A percentile compares a stretch with the other conserved stretches of the same genome.
phyloP scores from a whole-genome alignment of 2,888 invertebrate genomes.

The Psococerastis gibbosa region DNA sequence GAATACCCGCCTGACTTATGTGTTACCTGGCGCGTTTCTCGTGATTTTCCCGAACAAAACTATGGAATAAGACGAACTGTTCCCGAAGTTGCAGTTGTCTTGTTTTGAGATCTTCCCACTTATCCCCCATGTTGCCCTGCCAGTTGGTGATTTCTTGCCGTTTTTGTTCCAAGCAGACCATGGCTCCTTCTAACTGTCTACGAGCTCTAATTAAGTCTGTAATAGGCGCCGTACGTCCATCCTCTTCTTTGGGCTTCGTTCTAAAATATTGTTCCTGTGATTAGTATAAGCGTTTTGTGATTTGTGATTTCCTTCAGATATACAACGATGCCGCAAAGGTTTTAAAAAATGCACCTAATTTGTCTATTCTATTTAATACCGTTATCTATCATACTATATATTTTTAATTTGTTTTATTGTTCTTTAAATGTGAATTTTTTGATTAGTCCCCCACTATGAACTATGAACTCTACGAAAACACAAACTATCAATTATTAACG shows the following conservation, averaged over 20 bases:
- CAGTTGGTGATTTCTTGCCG: not conserved
- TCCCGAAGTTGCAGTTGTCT: not conserved
- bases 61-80: not conserved
- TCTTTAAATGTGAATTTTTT: no score
- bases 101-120: not conserved
- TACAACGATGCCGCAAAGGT: no score
- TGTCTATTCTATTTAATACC: no score
- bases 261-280: no score
- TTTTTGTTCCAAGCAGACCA: not conserved
- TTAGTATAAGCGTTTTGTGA: no score
- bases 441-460: no score
- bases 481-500: no score
- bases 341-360: no score
- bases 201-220: not conserved
- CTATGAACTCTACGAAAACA: no score
- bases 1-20: not conserved
- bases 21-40: conserved; percentile 36
- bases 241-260: conserved; percentile 1
- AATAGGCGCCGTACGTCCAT: not conserved
- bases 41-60: conserved; percentile 31
- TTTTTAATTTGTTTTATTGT: no score
- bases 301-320: no score
- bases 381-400: no score
- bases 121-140: not conserved
- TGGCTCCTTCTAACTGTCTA: not conserved